Evolutionary conservation across 1,140 invertebrate species (phyloP), one percentile per base, ranked within the genome.

Genomic region (Drosophila truncata): DNA sequence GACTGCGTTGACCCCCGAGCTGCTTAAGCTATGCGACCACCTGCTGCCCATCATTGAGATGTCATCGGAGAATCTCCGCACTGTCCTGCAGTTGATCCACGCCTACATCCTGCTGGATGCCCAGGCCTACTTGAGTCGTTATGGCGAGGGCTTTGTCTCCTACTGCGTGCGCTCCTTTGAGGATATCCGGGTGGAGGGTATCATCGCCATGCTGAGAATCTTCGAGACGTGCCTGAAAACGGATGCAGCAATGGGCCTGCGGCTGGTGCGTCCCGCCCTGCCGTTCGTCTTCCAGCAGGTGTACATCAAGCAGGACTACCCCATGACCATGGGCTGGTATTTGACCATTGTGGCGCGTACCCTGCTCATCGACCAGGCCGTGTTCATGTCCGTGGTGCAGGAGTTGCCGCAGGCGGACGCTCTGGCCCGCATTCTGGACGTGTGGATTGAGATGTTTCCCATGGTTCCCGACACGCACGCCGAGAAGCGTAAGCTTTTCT

Each of bases 81-180:
- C 95, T 29, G 96, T 96, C 79, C 94, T 98, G 13, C 95, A 96
- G 78, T 96, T 98, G 82, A 96, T 96, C 78, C 95, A 97, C 91
- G 96, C 96, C 5, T 98, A 98, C 92, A 94, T 98, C 2, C 92
- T 98, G n/a, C 93, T 99, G 7, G 96, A 95, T 80, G 96, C 97
- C 0, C 95, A 83, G 81, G 95, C 96, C 78, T 97, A 98, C 91
- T 94, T 98, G 75, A 94, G 95, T 70, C 96, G 96, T 33, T 94
- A 96, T 75, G 97, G 96, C 1, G 93, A 93, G 10, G 93, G 94
- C 55, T 94, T 98, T 76, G 94, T 97, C 37, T 93, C 94, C 4
- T 94, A 95, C 14, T 94, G 97, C 60, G 94, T 95, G 69, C 95
- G 95, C 39, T 93, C 98, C 85, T 93, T 98, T 50, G 94, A 94